Evolutionary conservation across 2,888 invertebrate genomes (phyloP), one percentile per base, ranked within the genome.

Genomic region (Anoncus sp.): DNA sequence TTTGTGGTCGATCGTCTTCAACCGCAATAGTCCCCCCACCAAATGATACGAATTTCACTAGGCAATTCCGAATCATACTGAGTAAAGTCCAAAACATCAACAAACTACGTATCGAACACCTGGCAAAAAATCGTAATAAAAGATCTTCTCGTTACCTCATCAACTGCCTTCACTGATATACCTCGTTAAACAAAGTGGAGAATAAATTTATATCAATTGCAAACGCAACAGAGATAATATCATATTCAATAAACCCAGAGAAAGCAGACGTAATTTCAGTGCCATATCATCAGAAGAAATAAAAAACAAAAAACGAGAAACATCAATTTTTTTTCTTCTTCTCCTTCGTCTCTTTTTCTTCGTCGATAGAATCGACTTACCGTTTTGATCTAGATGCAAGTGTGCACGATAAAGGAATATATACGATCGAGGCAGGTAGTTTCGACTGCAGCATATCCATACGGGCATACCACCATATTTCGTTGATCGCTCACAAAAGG

Each of bases 171-270:
- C 18, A 12, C 6, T 3, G n/a, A 55, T 38, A 18, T 14, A n/a
- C 62, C 55, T 57, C 57, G 62, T 71, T 71, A 27, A 67, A 31
- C 47, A 73, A 69, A 73, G 55, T 69, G 49, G 57, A 70, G 59
- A 55, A 16, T 22, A 43, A 66, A 73, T 69, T 63, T 60, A 63
- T 60, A 63, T 31, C 31, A 27, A 18, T 35, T 27, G 75, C 3
- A 5, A 70, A 55, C 49, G 47, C 10, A 69, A 35, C 57, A 9
- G 70, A 55, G 70, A 55, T 55, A 63, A 59, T 59, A 67, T 74
- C 38, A 60, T 40, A 63, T 49, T 20, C 18, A 47, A 43, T 35
- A 49, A 53, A 6, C 55, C 14, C 24, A 53, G 53, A 38, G 43
- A 62, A 55, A 35, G 67, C 59, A 24, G 59, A 10, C 20, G 53